Conservation (phyloP, 2,888 invertebrate species). For the Melikaiella ostensackeni region DNA sequence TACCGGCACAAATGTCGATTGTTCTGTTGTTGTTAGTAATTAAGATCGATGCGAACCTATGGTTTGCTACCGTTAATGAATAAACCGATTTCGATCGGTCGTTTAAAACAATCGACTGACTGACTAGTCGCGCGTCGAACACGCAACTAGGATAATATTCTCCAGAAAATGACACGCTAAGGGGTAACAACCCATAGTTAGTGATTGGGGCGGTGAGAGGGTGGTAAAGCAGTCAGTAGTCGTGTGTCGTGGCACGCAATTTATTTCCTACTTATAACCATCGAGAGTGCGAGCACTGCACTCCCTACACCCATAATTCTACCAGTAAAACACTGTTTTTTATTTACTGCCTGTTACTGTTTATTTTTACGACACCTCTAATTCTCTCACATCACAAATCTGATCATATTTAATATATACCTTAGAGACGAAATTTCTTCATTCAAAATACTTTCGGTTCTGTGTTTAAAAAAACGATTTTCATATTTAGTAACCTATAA, state of each 20-base stretch:
- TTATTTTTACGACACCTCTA: slow-evolving; percentile 24
- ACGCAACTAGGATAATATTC: slow-evolving; percentile 70
- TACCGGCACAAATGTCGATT: background rate
- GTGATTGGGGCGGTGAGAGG: slow-evolving; percentile 67
- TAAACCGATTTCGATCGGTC: slow-evolving; percentile 66
- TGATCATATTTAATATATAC: background rate
- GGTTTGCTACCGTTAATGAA: slow-evolving; percentile 46
- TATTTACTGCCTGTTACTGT: slow-evolving; percentile 29
- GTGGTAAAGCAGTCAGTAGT: slow-evolving; percentile 43
- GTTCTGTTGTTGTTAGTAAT: slow-evolving; percentile 10
- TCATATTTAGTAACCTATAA: background rate
- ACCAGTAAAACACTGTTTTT: slow-evolving; percentile 16
- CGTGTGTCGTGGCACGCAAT: slow-evolving; percentile 60
- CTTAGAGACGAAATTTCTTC: background rate
- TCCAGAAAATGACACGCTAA: slow-evolving; percentile 73
- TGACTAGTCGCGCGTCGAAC: slow-evolving; percentile 63
- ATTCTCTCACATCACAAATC: slow-evolving; percentile 11
- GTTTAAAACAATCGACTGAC: slow-evolving; percentile 73
- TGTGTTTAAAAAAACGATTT: background rate
- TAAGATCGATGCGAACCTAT: slow-evolving; percentile 40
- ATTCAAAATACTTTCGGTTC: background rate
- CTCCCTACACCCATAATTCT: slow-evolving; percentile 27
- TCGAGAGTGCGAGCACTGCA: slow-evolving; percentile 34
- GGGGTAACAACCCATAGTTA: slow-evolving; percentile 75
- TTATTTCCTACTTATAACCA: slow-evolving; percentile 39